A percentile compares a stretch with the other conserved stretches of the same genome.
Evolutionary conservation across 2,113 vertebrate genomes (phyloP).

Genomic region (Chaenocephalus aceratus): DNA sequence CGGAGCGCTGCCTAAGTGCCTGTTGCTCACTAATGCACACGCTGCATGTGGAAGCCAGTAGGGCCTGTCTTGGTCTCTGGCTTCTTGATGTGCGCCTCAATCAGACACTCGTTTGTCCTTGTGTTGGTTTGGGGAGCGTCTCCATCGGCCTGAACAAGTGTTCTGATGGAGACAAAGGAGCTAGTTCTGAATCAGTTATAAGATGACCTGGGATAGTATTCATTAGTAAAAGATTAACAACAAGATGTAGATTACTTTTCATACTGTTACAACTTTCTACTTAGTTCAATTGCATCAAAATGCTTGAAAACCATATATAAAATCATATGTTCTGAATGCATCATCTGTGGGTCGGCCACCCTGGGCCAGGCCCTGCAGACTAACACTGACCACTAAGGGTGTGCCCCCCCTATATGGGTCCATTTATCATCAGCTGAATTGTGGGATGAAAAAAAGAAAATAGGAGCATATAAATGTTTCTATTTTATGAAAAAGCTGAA

Average conservation of each 20-base stretch:
- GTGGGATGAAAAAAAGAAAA: no score
- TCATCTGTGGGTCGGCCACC: neutral
- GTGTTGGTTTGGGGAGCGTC: neutral
- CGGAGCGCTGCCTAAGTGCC: neutral
- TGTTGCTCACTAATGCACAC: neutral
- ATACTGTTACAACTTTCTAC: neutral
- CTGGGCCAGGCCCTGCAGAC: neutral
- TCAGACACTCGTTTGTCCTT: neutral
- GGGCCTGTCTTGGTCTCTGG: neutral
- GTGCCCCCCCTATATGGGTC: no score
- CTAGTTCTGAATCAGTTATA: neutral
- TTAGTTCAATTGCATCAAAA: neutral
- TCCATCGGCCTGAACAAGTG: neutral
- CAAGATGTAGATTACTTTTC: neutral
- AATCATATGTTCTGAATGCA: neutral
- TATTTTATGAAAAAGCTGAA: no score
- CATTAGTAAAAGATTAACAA: neutral
- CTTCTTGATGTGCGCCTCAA: neutral
- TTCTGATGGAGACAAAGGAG: neutral
- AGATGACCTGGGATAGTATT: neutral
- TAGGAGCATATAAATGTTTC: no score
- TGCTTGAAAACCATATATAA: neutral
- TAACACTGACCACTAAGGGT: no score
- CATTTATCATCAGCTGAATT: no score
- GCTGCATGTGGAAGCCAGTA: neutral